These are phyloP conservation scores for Megaceryle torquata DNA, from an alignment of 2,113 vertebrate species.

Conservation along the genomic window DNA sequence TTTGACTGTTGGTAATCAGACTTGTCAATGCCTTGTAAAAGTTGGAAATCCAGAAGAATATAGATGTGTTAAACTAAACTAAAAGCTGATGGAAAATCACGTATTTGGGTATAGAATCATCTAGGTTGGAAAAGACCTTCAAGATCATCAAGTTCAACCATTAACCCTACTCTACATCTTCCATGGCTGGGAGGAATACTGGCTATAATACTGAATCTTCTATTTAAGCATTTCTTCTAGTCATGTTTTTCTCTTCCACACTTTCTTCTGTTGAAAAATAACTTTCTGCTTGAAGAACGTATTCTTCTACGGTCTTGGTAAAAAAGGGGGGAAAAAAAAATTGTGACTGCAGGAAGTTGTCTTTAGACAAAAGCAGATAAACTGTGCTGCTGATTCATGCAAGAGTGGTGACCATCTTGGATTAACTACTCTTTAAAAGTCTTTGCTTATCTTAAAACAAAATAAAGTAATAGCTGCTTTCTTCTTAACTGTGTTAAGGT, in stretches of 20 bases:
- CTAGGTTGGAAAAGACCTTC: no score
- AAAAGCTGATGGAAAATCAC: neutral
- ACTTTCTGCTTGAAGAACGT: neutral
- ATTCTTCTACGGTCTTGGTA: neutral
- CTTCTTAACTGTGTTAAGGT: no score
- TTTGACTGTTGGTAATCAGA: neutral
- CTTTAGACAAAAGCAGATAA: neutral
- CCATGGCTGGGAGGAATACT: neutral
- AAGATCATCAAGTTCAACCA: no score
- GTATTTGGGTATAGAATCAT: neutral
- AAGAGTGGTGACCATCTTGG: neutral
- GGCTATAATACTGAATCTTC: neutral
- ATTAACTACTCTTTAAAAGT: neutral
- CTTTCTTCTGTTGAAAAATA: neutral
- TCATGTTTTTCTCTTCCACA: neutral
- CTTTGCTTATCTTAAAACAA: neutral
- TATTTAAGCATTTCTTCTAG: neutral
- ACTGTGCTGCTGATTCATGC: neutral
- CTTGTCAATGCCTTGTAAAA: neutral
- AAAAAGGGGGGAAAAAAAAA: neutral
- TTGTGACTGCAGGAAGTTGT: neutral
- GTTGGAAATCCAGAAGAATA: neutral
- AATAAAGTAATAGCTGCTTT: neutral
- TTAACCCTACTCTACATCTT: neutral
- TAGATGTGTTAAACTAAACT: neutral